A percentile compares a stretch with the other conserved stretches of the same genome.
Evolutionary conservation across 2,888 invertebrate species (phyloP).

Genomic region (Drosophila cognata): DNA sequence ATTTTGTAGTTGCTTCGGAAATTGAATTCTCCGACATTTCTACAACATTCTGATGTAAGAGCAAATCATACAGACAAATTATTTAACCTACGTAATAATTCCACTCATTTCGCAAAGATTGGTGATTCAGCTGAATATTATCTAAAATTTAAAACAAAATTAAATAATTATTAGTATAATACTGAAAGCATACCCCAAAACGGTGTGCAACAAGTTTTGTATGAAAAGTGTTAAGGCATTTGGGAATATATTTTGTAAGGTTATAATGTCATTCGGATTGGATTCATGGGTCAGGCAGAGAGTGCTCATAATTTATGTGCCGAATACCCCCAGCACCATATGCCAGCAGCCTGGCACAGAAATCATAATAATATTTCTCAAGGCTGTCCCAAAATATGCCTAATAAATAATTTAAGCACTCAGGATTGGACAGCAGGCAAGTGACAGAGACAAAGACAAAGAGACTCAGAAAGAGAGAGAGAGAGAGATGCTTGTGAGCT

Average conservation of each 20-base stretch:
- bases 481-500: background rate
- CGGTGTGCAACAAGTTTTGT: constrained; percentile 15
- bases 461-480: background rate
- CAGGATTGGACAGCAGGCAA: constrained; percentile 43
- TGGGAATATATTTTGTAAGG: constrained; percentile 13
- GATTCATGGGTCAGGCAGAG: constrained; percentile 48
- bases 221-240: background rate
- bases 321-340: constrained; percentile 41
- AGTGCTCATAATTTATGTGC: constrained; percentile 64
- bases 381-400: constrained; percentile 74
- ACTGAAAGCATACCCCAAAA: background rate
- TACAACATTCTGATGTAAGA: background rate
- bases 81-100: background rate
- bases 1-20: background rate
- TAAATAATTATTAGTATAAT: background rate
- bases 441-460: background rate
- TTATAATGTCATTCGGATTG: constrained; percentile 53
- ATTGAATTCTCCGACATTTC: background rate
- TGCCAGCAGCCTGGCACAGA: constrained; percentile 54
- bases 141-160: background rate
- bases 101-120: background rate
- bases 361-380: constrained; percentile 64
- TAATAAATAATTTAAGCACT: constrained; percentile 78
- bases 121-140: background rate
- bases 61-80: background rate